Evolutionary conservation across 2,797 vertebrate genomes (phyloP).

Genomic region (Tenualosa ilisha): DNA sequence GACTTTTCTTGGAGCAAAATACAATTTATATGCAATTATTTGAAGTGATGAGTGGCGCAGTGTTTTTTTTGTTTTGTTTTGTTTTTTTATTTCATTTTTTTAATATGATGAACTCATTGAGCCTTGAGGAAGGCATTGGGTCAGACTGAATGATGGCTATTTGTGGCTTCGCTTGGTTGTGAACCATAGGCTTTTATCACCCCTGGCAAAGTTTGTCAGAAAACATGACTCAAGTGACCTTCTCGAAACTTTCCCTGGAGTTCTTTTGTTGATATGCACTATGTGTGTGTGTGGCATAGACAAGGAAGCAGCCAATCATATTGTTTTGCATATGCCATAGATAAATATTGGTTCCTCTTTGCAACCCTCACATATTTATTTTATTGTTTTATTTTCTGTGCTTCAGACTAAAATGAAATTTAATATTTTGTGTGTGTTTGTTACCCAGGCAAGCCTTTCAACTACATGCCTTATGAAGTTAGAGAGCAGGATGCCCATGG

Average conservation of each 20-base stretch:
- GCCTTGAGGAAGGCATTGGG: constrained; percentile 34
- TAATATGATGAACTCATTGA: not conserved
- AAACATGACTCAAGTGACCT: constrained; percentile 24
- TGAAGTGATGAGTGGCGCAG: not conserved
- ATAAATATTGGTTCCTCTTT: not conserved
- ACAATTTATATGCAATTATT: not conserved
- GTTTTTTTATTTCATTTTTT: not conserved
- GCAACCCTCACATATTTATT: not conserved
- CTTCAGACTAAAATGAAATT: not conserved
- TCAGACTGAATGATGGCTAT: constrained; percentile 45
- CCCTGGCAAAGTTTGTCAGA: constrained; percentile 36
- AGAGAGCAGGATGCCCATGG: constrained; percentile 84
- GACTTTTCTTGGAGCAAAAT: not conserved
- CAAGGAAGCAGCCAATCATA: not conserved
- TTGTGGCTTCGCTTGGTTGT: constrained; percentile 41
- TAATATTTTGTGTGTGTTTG: constrained; percentile 39
- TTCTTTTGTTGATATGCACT: constrained; percentile 58
- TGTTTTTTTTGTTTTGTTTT: not conserved
- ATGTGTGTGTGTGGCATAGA: constrained; percentile 38
- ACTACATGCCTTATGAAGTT: constrained; percentile 87
- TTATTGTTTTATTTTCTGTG: not conserved
- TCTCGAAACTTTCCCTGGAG: constrained; percentile 26
- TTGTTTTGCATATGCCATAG: not conserved
- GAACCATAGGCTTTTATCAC: constrained; percentile 60
- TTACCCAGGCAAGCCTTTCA: constrained; percentile 83